Conservation (phyloP, 2,113 vertebrate genomes). For the Etheostoma cragini region DNA sequence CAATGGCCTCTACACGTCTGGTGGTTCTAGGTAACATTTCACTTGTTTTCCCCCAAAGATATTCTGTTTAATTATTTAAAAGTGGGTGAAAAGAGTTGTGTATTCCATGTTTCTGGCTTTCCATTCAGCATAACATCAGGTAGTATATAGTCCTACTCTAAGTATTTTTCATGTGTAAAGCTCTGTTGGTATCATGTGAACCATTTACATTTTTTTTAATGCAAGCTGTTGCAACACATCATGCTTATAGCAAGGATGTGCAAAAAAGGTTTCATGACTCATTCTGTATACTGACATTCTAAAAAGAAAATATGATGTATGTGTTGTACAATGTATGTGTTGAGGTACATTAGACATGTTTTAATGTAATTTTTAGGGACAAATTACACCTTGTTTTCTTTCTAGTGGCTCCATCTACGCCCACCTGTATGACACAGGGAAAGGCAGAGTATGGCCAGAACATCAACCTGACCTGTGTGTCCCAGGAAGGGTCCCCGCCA, state of each 20-base stretch:
- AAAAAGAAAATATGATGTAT: neutral
- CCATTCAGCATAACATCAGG: neutral
- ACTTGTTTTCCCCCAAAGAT: neutral
- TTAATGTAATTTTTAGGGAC: neutral
- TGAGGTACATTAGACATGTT: neutral
- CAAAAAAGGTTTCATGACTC: neutral
- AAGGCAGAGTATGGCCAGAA: conserved; percentile 83
- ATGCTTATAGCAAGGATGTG: neutral
- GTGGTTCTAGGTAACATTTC: conserved; percentile 75
- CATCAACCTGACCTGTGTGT: conserved; percentile 89
- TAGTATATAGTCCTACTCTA: neutral
- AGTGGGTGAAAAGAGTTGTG: neutral
- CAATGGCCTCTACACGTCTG: neutral
- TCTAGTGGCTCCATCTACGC: conserved; percentile 89
- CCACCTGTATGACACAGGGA: conserved; percentile 85
- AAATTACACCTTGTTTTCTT: neutral
- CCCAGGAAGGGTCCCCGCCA: conserved; percentile 87
- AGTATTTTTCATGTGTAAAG: neutral
- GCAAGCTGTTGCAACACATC: neutral
- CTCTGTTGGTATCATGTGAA: neutral
- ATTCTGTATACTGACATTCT: neutral
- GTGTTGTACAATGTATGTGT: neutral
- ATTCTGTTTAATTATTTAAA: neutral
- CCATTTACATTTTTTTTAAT: neutral
- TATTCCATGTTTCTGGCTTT: neutral